Base-by-base conservation (phyloP, 2,797 vertebrate genomes). In the Cuculus canorus region DNA sequence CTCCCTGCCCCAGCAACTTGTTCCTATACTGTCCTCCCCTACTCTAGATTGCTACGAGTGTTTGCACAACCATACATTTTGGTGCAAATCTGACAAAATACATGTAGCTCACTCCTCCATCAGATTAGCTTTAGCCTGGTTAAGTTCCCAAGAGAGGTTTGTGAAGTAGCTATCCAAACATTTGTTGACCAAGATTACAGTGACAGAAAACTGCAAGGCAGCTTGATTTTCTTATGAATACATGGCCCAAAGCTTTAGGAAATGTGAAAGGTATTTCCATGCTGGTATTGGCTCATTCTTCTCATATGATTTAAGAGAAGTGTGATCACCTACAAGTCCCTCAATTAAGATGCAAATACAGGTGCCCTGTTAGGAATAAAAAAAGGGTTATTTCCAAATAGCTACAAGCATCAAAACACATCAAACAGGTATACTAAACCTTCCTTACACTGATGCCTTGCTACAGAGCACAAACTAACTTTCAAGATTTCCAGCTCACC, bases 31-130 rank as follows among this genome's bases (percentile, higher is more conserved):
- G 17, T 37, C 25, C 52, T 61, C 47, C n/a, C 7, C 33, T n/a
- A 13, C 10, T 47, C 65, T n/a, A 5, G 5, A 65, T 3, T 47
- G n/a, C 37, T 73, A 66, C 48, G 80, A 88, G 35, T 19, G 85
- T 43, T 86, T 25, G 64, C 0, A 4, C n/a, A 83, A 72, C 28
- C 22, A 48, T 24, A 72, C 0, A 0, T n/a, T 70, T 81, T 19
- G 37, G 43, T 50, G 70, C 30, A 68, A 60, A 68, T 28, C 23
- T 43, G 22, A 71, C n/a, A 30, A 64, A 84, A 71, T 89, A 82
- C 8, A 52, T 35, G 11, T 3, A 80, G 41, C 22, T 56, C 30
- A 5, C 41, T 69, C 32, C 17, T 83, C 30, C 18, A 30, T 15
- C 65, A 78, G 25, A 33, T 64, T n/a, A 69, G 52, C 52, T 79